phyloP scores from a whole-genome alignment of 2,888 invertebrate species.

The Fragum whitleyi region DNA sequence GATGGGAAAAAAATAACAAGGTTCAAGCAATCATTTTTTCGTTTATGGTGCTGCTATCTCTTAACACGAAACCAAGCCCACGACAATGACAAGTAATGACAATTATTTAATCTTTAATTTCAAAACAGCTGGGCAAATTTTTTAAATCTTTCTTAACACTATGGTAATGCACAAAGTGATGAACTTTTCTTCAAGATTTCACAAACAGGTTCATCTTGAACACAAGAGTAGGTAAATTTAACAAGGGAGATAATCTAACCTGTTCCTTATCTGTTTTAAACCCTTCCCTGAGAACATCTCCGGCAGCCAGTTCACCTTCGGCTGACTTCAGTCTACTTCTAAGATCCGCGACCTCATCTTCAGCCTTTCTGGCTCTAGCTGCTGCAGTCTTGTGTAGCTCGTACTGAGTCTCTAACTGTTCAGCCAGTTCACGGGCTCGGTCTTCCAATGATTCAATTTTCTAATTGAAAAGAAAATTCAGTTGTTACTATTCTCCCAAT shows the following conservation, averaged over 20 bases:
- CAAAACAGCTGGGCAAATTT: too few relatives aligned
- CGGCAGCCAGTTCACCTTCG: slow-evolving; percentile 91
- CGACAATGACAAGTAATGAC: too few relatives aligned
- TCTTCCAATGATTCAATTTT: slow-evolving; percentile 88
- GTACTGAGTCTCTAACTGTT: slow-evolving; percentile 90
- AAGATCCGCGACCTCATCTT: slow-evolving; percentile 91
- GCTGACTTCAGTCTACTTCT: slow-evolving; percentile 92
- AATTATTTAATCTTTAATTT: too few relatives aligned
- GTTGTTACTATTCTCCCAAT: background rate
- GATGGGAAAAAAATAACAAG: too few relatives aligned
- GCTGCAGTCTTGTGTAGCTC: slow-evolving; percentile 89
- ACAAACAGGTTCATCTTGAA: too few relatives aligned
- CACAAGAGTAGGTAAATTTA: background rate
- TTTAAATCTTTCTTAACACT: too few relatives aligned
- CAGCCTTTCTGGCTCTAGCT: slow-evolving; percentile 89
- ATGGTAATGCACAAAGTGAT: too few relatives aligned
- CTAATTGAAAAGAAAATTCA: slow-evolving; percentile 66
- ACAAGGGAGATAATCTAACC: slow-evolving; percentile 86
- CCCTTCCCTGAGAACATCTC: slow-evolving; percentile 90
- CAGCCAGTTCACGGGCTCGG: slow-evolving; percentile 90
- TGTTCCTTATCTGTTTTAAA: slow-evolving; percentile 92
- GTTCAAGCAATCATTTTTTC: too few relatives aligned
- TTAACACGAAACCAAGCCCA: too few relatives aligned
- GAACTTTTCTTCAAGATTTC: too few relatives aligned
- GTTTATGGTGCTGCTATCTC: too few relatives aligned